phyloP scores from a whole-genome alignment of 2,113 vertebrate genomes.

The Okapia johnstoni region DNA sequence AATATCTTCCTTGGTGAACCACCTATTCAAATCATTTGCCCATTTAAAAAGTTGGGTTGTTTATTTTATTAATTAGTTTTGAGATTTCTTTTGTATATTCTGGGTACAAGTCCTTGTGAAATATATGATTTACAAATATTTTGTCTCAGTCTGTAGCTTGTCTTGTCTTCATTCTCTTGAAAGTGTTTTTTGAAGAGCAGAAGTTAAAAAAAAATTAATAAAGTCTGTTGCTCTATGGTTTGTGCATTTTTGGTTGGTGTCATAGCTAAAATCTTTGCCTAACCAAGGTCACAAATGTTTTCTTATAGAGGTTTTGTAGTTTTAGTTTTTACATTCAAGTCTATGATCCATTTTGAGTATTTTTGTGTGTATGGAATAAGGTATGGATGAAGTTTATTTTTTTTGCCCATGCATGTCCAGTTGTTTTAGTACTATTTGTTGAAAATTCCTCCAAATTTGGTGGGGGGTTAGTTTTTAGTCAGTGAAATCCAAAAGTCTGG shows the following conservation, averaged over 20 bases:
- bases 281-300: not conserved
- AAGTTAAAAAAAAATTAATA: not conserved
- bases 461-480: not conserved
- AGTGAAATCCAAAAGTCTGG: not conserved
- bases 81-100: not conserved
- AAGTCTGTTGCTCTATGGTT: not conserved
- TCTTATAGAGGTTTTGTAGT: not conserved
- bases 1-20: not conserved
- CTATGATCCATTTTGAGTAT: not conserved
- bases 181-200: not conserved
- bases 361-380: not conserved
- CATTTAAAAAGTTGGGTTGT: not conserved
- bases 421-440: not conserved
- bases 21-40: not conserved
- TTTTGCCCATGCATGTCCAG: not conserved
- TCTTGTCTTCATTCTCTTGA: not conserved
- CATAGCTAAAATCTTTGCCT: not conserved
- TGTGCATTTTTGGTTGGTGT: not conserved
- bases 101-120: not conserved
- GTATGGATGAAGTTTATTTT: not conserved
- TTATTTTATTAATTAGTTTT: not conserved
- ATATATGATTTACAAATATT: not conserved
- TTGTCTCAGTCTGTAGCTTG: not conserved
- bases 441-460: not conserved
- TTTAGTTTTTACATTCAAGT: not conserved